Evolutionary conservation across 2,888 invertebrate genomes (phyloP), one percentile per base, ranked within the genome.

Genomic region (Cataglyphis albicans): DNA sequence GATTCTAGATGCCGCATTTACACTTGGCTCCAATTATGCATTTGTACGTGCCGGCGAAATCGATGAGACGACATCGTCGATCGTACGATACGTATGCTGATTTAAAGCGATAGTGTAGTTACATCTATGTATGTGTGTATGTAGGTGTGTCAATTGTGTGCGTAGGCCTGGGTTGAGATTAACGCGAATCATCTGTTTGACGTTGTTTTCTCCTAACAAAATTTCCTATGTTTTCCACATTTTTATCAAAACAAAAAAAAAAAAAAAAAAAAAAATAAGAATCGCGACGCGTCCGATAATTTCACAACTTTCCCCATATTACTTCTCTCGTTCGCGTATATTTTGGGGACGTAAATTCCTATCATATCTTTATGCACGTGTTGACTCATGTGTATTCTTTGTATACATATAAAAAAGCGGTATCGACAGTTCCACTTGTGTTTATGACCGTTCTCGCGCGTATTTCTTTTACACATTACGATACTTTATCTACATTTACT

Each of bases 381-480:
- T 32, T 32, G 7, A 32, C 52, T 7, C 41, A 12, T 76, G 12
- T 65, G 5, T 76, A 18, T 38, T 15, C 6, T 70, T 21, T 87
- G 90, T 90, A 86, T 91, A 92, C 90, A 92, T 93, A 92, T 92
- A 93, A 92, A 93, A 93, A 93, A 93, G 92, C 93, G 87, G 84
- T 89, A 92, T 92, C 92, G 91, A 92, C 91, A 93, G 90, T 92
- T 92, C 90, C 91, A 91, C 88, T 91, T 90, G 90, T 91, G 87
- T 91, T 88, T 91, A 90, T 82, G 82, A 59, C 61, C 52, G 35
- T 72, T 55, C 29, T 72, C 72, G 48, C 72, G 72, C 83, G 64
- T 38, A 78, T 86, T 55, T 41, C 44, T 32, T 78, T 65, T 73
- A 68, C 67, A 59, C 64, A 41, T 83, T 74, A 86, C 84, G 63